Conservation (phyloP, 1,140 invertebrate genomes). For the Sinella curviseta region DNA sequence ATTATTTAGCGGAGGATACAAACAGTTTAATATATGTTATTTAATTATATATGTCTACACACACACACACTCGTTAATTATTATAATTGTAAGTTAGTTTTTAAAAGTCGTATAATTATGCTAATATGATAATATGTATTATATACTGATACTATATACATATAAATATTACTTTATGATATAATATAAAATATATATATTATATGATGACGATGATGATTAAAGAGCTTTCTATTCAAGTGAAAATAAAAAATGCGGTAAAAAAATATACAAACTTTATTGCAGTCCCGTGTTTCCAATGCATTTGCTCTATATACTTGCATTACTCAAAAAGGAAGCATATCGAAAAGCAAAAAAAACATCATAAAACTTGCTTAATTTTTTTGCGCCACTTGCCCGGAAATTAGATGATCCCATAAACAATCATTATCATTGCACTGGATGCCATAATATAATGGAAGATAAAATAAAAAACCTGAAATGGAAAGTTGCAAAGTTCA, state of each 20-base stretch:
- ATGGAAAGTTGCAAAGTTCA: too few relatives aligned
- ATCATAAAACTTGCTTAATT: too few relatives aligned
- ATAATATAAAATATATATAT: not conserved
- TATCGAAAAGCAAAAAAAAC: not conserved
- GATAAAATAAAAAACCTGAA: too few relatives aligned
- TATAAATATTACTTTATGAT: not conserved
- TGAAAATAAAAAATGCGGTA: not conserved
- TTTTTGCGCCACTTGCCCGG: too few relatives aligned
- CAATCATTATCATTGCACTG: not conserved
- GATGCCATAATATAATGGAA: too few relatives aligned
- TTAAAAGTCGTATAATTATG: not conserved
- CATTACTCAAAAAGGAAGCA: not conserved
- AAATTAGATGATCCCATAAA: not conserved
- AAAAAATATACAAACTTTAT: not conserved
- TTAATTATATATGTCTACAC: not conserved
- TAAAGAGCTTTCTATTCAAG: slow-evolving; percentile 18
- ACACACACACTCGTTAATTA: too few relatives aligned
- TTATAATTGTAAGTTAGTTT: too few relatives aligned
- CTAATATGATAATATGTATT: not conserved
- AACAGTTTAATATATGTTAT: not conserved
- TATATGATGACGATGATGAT: slow-evolving; percentile 15
- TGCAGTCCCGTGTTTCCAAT: too few relatives aligned
- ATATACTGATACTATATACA: not conserved
- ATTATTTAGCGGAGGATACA: not conserved
- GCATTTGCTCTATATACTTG: not conserved